phyloP scores from a whole-genome alignment of 1,140 invertebrate species.

The Chironomus striatipennis region DNA sequence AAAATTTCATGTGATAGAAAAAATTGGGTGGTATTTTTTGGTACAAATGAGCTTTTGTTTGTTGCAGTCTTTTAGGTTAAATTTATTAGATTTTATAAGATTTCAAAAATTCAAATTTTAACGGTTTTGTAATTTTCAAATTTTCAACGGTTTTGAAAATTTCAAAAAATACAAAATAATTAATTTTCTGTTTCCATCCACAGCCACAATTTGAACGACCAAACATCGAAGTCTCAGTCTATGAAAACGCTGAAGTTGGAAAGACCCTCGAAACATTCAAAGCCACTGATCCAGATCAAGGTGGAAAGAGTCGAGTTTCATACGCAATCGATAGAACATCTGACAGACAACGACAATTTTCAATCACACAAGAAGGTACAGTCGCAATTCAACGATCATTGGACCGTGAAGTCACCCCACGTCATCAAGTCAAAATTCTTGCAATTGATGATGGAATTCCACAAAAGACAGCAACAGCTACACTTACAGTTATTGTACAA shows the following conservation, averaged over 20 bases:
- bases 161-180: no score
- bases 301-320: constrained; percentile 82
- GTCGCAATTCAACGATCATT: constrained; percentile 84
- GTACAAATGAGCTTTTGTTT: no score
- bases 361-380: constrained; percentile 84
- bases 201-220: constrained; percentile 78
- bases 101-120: no score
- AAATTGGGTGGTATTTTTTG: no score
- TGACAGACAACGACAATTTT: constrained; percentile 84
- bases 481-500: constrained; percentile 86
- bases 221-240: constrained; percentile 85
- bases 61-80: no score
- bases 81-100: no score
- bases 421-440: constrained; percentile 91
- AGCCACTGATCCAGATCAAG: constrained; percentile 89
- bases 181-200: background rate
- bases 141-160: no score
- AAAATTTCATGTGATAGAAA: no score
- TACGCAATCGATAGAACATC: constrained; percentile 86
- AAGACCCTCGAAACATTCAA: constrained; percentile 87
- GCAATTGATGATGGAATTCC: constrained; percentile 92
- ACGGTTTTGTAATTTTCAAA: no score
- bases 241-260: constrained; percentile 82
- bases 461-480: constrained; percentile 90
- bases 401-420: constrained; percentile 81